These are phyloP conservation scores for Limnothrissa miodon DNA, from an alignment of 2,113 vertebrate genomes.

Conservation along the genomic window DNA sequence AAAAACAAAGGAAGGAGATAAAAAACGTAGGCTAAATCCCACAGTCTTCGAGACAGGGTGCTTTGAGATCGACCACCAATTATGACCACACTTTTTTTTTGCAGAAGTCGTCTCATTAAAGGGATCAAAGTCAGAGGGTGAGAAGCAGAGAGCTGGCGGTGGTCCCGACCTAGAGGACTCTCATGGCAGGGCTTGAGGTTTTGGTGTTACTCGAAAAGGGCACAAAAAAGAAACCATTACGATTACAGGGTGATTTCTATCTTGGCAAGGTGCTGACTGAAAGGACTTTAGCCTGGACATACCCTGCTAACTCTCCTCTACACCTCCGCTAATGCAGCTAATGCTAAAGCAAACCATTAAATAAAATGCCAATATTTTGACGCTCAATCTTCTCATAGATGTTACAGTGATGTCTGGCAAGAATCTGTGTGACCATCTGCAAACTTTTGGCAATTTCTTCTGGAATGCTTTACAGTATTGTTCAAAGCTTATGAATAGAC, in stretches of 20 bases:
- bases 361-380: neutral
- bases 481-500: neutral
- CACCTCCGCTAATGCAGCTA: too few relatives aligned
- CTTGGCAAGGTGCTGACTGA: neutral
- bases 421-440: neutral
- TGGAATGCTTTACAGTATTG: neutral
- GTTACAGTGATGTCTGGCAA: neutral
- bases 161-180: neutral
- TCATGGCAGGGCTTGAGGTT: neutral
- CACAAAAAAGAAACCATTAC: neutral
- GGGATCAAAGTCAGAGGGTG: neutral
- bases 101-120: constrained; percentile 4
- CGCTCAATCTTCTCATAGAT: neutral
- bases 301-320: neutral
- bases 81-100: neutral
- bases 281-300: neutral
- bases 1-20: neutral
- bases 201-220: neutral
- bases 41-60: neutral
- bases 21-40: neutral
- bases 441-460: neutral
- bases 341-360: too few relatives aligned
- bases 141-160: neutral
- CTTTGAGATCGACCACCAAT: neutral
- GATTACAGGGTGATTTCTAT: neutral